These are phyloP conservation scores for Ctenoplectra terminalis DNA, from an alignment of 1,140 invertebrate genomes.

Conservation along the genomic window DNA sequence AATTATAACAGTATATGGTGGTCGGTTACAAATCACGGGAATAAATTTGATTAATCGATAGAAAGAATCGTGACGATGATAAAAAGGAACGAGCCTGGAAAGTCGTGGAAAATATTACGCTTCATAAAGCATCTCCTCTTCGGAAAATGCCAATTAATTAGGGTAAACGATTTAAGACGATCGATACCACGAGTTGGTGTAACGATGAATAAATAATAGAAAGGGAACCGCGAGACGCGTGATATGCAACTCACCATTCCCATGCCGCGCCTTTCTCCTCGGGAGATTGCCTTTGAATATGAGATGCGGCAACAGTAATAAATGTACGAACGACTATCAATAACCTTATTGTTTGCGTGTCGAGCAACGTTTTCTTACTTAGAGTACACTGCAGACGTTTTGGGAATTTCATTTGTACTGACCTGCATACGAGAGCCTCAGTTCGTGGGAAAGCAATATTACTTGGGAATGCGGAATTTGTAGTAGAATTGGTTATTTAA, in stretches of 20 bases:
- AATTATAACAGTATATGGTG: not conserved
- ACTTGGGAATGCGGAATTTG: not conserved
- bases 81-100: not conserved
- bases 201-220: conserved; percentile 28
- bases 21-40: not conserved
- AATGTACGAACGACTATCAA: conserved; percentile 29
- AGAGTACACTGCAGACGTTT: not conserved
- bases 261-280: conserved; percentile 55
- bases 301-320: conserved; percentile 36
- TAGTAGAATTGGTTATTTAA: not conserved
- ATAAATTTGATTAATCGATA: not conserved
- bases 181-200: not conserved
- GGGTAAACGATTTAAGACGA: conserved; percentile 11
- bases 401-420: not conserved
- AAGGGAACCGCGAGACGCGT: conserved; percentile 35
- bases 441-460: not conserved
- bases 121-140: not conserved
- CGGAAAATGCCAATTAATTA: not conserved
- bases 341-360: conserved; percentile 45
- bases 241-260: conserved; percentile 38
- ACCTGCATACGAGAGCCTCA: not conserved
- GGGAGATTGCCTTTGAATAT: conserved; percentile 23
- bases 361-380: not conserved
- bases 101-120: too few relatives aligned
- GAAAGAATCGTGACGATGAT: not conserved